Conservation (phyloP, 2,113 vertebrate species). For the Salvator merianae region DNA sequence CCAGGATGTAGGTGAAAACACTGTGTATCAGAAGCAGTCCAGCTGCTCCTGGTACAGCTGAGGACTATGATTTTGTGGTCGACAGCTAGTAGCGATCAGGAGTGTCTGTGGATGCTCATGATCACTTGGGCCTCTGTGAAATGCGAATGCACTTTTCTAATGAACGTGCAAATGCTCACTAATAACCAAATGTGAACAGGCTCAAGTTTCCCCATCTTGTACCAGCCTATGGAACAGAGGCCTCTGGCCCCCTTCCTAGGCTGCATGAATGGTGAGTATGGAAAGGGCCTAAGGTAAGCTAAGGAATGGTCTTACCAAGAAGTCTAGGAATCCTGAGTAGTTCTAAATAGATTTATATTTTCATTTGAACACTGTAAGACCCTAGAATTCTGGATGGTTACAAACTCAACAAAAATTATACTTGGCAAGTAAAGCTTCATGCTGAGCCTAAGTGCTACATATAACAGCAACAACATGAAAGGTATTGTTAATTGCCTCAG, state of each 20-base stretch:
- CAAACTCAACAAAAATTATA: constrained; percentile 10
- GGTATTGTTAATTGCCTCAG: constrained; percentile 29
- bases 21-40: no score
- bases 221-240: neutral
- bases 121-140: no score
- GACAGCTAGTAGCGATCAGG: no score
- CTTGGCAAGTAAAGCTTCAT: constrained; percentile 16
- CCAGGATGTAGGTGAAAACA: no score
- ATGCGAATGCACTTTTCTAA: no score
- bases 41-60: no score
- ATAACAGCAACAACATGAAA: neutral
- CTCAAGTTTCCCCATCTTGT: neutral
- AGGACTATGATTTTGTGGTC: no score
- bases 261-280: no score
- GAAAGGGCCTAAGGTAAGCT: neutral
- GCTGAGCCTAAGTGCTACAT: constrained; percentile 15
- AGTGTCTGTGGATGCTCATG: no score
- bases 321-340: neutral
- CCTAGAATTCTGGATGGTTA: constrained; percentile 5
- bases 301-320: neutral
- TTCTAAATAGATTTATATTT: neutral
- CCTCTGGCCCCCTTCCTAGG: no score
- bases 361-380: neutral
- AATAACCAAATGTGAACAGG: no score
- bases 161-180: no score